phyloP scores from a whole-genome alignment of 2,797 vertebrate species.

The Macrochelys suwanniensis region DNA sequence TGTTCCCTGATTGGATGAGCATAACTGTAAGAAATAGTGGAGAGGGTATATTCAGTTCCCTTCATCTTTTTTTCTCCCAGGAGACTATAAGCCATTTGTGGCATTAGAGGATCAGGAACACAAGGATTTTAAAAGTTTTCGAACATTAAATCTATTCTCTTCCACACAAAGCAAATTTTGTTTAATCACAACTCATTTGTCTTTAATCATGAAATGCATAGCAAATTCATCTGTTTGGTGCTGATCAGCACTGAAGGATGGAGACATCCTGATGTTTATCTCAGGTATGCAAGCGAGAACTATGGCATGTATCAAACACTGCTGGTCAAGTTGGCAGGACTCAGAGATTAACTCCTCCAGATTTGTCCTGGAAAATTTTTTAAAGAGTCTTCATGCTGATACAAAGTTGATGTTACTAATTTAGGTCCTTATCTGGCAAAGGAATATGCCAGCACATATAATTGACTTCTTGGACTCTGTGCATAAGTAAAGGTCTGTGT shows the following conservation, averaged over 20 bases:
- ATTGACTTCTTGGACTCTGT: neutral
- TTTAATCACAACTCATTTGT: neutral
- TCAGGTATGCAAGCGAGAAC: neutral
- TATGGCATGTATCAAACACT: rapidly evolving
- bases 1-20: neutral
- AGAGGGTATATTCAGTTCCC: neutral
- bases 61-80: neutral
- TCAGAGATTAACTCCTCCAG: neutral
- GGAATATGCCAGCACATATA: neutral
- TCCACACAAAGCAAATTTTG: neutral
- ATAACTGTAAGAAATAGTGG: neutral
- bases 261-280: rapidly evolving
- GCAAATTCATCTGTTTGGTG: neutral
- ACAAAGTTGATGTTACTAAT: neutral
- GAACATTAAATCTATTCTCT: neutral
- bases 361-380: neutral
- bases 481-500: neutral
- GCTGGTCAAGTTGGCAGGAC: rapidly evolving
- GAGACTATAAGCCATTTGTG: neutral
- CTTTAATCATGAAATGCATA: neutral
- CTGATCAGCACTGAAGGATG: neutral
- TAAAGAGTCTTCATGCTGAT: neutral
- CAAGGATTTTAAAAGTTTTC: neutral
- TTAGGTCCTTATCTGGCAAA: neutral
- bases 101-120: neutral